Evolutionary conservation across 2,113 vertebrate species (phyloP), one percentile per base, ranked within the genome.

Genomic region (Bujurquina vittata): DNA sequence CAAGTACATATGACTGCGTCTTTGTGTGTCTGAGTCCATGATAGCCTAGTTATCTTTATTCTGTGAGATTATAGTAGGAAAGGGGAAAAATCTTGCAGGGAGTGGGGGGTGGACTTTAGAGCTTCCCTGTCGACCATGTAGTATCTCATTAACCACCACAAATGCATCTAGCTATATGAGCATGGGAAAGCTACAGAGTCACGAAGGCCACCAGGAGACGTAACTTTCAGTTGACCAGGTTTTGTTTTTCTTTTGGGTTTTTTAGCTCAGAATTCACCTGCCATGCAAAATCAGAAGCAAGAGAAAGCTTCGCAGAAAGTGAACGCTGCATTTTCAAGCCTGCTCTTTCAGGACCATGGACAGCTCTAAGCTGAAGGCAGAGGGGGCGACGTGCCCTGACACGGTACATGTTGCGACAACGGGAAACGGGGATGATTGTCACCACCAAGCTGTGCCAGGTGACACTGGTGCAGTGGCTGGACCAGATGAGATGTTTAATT

Each of bases 341-440:
- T 33, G 69, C 74, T 59, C 40, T 29, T 90, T 94, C 95, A 96
- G 94, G 37, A 95, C 95, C 94, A 86, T 20, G 93, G 95, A 94
- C 91, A 95, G 94, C 86, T 87, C 89, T 23, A 5, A 40, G 83
- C 14, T 62, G 26, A 2, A 69, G 57, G 58, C 69, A 20, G 10
- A 29, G 43, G 62, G 14, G 61, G 43, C 58, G 29, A 77, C 69
- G 60, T 73, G 88, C 18, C 84, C 85, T 7, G 59, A 57, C 90
- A 63, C 11, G 82, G 80, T 62, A 23, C 73, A 22, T 7, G 63
- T 49, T 18, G 56, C 79, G 63, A 52, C 81, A 75, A 22, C 23
- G 80, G 86, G 79, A 88, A 76, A 65, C 15, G 1, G 59, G 73
- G 31, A 35, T 75, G 75, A 83, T 22, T 78, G 88, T 82, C 87